A percentile compares a stretch with the other conserved stretches of the same genome.
phyloP scores from a whole-genome alignment of 2,888 invertebrate species.

The Pristionchus entomophagus region DNA sequence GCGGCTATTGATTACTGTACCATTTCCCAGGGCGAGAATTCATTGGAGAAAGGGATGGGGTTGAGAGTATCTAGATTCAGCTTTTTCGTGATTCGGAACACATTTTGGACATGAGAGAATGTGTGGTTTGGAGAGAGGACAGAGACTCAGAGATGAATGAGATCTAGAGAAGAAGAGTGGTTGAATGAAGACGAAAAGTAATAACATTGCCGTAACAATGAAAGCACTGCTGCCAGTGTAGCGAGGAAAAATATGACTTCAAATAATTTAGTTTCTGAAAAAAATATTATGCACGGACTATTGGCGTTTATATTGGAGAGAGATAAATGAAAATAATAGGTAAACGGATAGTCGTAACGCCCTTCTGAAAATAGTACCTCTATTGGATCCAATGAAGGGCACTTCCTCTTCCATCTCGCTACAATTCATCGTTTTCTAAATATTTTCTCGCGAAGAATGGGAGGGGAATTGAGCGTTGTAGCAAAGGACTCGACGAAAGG shows the following conservation, averaged over 20 bases:
- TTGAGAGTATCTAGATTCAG: neutral
- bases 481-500: neutral
- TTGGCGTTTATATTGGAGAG: too few species aligned
- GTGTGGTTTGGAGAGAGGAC: neutral
- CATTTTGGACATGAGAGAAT: neutral
- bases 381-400: neutral
- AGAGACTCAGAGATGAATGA: slow-evolving; percentile 1
- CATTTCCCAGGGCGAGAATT: neutral
- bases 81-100: slow-evolving; percentile 1
- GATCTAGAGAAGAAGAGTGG: slow-evolving; percentile 17
- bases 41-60: neutral
- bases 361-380: neutral
- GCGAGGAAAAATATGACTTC: neutral
- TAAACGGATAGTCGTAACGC: too few species aligned
- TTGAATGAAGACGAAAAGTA: neutral
- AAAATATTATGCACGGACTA: neutral
- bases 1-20: neutral
- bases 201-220: neutral
- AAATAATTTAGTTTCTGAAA: neutral
- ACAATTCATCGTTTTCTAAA: neutral
- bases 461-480: too few species aligned
- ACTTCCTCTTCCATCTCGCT: neutral
- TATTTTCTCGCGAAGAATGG: too few species aligned
- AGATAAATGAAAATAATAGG: neutral
- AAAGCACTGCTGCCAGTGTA: neutral